Base-by-base conservation (phyloP, 2,797 vertebrate genomes). In the Nannoperca obscura region DNA sequence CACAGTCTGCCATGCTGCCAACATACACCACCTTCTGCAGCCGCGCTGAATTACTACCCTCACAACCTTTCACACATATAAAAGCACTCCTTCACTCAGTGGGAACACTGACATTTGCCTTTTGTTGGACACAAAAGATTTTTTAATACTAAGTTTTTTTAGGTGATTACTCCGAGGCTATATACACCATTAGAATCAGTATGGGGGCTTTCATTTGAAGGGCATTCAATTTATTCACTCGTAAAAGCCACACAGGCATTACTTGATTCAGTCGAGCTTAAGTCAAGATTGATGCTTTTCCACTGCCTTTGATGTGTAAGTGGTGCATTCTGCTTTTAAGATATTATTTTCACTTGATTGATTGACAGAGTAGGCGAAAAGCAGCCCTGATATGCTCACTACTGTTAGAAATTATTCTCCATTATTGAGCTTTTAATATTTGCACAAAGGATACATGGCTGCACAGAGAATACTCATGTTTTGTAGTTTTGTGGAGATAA, bases 61-160 rank as follows among this genome's bases (percentile, higher is more conserved):
- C 87, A 62, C 89, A 94, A 93, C 92, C 92, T 92, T 93, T 94
- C 90, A 92, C 90, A 91, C 90, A 59, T 88, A 90, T 89, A 91
- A 90, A 92, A 86, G 87, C 84, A 63, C 81, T 90, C 90, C 88
- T 90, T 93, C 88, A 87, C 91, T 77, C 92, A 87, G 90, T 71
- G 78, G 91, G 88, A 85, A 90, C 89, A 66, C 89, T 93, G 92
- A 94, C 92, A 92, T 93, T 92, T 93, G 88, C 91, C 87, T 91
- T 92, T 91, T 90, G 88, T 90, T 78, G 60, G 60, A 80, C 73
- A 92, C 89, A 92, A 93, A 92, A 82, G 79, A 88, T 92, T 90
- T 90, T 89, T 90, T 88, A 88, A 90, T 88, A 76, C 81, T 59
- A 64, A 60, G 82, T 85, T 84, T 82, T 80, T 81, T 82, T 44